Conservation (phyloP, 2,797 vertebrate genomes). For the Pelodytes ibericus region DNA sequence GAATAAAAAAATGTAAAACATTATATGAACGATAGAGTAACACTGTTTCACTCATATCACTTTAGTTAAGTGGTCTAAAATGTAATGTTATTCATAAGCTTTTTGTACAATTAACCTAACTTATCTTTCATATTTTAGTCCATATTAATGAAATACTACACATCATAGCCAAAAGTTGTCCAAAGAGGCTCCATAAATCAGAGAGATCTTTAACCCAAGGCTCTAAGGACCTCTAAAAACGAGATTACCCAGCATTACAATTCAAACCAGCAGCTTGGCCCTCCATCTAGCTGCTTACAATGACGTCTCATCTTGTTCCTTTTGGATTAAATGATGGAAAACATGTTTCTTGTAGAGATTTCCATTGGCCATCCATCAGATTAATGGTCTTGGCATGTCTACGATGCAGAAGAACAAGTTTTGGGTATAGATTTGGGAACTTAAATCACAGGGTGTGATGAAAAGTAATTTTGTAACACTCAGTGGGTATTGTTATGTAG, state of each 20-base stretch:
- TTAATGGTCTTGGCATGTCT: conserved; percentile 4
- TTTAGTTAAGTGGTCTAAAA: no score
- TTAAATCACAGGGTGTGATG: background rate
- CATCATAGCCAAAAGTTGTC: no score
- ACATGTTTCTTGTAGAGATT: background rate
- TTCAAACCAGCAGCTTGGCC: no score
- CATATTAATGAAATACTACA: no score
- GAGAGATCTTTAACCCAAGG: background rate
- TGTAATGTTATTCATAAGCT: no score
- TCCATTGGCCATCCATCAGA: background rate
- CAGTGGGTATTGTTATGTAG: no score
- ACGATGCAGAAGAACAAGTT: background rate
- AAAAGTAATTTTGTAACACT: background rate
- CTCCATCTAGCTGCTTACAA: background rate
- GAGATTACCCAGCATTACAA: background rate
- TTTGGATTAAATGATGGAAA: background rate
- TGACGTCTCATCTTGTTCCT: background rate
- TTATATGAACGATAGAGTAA: no score
- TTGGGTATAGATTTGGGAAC: background rate
- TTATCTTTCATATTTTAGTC: no score
- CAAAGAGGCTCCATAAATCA: background rate
- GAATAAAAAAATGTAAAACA: no score
- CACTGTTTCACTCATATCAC: no score
- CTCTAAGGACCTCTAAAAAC: background rate
- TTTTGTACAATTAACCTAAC: no score